Evolutionary conservation across 1,140 invertebrate species (phyloP).

Genomic region (Zaprionus inermis): DNA sequence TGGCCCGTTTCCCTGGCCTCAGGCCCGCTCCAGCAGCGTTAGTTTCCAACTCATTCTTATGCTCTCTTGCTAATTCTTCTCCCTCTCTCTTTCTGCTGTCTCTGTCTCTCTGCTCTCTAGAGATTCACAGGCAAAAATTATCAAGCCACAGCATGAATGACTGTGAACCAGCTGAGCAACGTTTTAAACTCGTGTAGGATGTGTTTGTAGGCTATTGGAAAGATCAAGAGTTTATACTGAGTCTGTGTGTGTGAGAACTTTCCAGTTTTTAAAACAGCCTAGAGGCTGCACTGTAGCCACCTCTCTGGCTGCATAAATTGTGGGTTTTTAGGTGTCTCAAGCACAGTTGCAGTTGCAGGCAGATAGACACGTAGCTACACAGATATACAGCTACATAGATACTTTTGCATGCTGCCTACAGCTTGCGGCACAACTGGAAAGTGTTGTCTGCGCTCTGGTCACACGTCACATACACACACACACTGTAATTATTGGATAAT

Average conservation of each 20-base stretch:
- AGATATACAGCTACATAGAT: constrained; percentile 42
- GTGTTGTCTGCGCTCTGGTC: constrained; percentile 53
- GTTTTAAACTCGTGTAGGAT: constrained; percentile 77
- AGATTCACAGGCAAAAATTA: constrained; percentile 56
- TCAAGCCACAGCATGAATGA: constrained; percentile 68
- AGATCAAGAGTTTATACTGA: constrained; percentile 77
- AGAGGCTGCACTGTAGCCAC: constrained; percentile 12
- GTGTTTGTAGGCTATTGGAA: constrained; percentile 84
- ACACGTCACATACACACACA: constrained; percentile 3
- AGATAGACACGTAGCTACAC: constrained; percentile 55
- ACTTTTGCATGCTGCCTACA: constrained; percentile 43
- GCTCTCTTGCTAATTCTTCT: neutral
- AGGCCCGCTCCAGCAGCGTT: constrained; percentile 22
- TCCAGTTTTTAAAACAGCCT: constrained; percentile 64
- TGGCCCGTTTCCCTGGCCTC: constrained; percentile 48
- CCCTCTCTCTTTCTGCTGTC: neutral
- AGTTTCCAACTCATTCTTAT: constrained; percentile 41
- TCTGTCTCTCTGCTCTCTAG: constrained; percentile 40
- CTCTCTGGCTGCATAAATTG: constrained; percentile 67
- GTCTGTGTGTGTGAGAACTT: constrained; percentile 60
- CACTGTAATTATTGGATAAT: constrained; percentile 5
- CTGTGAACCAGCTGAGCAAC: constrained; percentile 72
- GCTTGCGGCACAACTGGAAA: constrained; percentile 63
- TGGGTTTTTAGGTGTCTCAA: constrained; percentile 77
- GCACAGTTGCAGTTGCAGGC: constrained; percentile 43